A percentile compares a stretch with the other conserved stretches of the same genome.
phyloP scores from a whole-genome alignment of 2,113 vertebrate genomes.

The Silurus meridionalis region DNA sequence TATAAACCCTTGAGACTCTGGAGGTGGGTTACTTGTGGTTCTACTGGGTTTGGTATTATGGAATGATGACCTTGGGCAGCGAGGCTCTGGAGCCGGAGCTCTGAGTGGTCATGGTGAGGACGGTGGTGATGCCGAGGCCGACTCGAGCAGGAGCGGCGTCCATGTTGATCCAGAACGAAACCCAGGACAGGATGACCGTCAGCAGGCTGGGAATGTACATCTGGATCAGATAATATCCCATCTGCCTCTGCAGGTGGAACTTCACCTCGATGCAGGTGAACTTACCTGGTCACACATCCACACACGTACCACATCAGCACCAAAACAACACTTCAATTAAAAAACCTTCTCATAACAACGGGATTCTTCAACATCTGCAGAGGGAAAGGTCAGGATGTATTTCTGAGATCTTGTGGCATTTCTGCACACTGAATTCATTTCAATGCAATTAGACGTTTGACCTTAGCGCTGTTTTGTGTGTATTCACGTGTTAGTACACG shows the following conservation, averaged over 20 bases:
- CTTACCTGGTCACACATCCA: conserved; percentile 76
- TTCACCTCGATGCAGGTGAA: conserved; percentile 96
- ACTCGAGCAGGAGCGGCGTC: conserved; percentile 88
- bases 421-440: not conserved
- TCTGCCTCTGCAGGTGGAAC: conserved; percentile 93
- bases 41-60: not conserved
- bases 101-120: conserved; percentile 96
- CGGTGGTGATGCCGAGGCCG: conserved; percentile 90
- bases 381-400: not conserved
- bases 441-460: not conserved
- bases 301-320: not conserved
- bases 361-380: not conserved
- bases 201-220: conserved; percentile 96
- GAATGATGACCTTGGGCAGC: conserved; percentile 82
- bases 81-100: conserved; percentile 91
- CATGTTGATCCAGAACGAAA: conserved; percentile 98
- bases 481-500: conserved; percentile 32
- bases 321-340: not conserved
- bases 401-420: not conserved
- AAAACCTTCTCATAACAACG: not conserved
- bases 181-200: conserved; percentile 94
- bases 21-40: not conserved
- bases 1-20: not conserved
- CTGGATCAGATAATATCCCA: conserved; percentile 97
- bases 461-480: not conserved